A percentile compares a stretch with the other conserved stretches of the same genome.
These are phyloP conservation scores for Spodoptera exigua DNA, from an alignment of 2,888 invertebrate species.

Conservation along the genomic window DNA sequence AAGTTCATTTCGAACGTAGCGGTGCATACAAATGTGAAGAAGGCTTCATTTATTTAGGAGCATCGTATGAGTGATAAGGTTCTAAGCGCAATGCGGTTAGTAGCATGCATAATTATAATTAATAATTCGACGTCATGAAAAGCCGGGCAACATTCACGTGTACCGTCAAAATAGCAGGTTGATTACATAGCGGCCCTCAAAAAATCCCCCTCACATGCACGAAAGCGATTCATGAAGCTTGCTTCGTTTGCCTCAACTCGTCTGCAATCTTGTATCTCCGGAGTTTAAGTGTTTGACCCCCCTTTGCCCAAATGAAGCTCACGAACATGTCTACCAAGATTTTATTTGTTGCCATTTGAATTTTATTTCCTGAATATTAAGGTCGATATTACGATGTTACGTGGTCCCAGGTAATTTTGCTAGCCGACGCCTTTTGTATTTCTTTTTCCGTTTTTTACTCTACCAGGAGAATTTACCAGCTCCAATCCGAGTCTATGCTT, in stretches of 20 bases:
- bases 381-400: conserved; percentile 64
- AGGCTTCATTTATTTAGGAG: conserved; percentile 6
- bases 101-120: conserved; percentile 23
- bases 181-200: conserved; percentile 70
- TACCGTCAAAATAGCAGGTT: conserved; percentile 60
- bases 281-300: conserved; percentile 86
- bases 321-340: conserved; percentile 75
- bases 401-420: conserved; percentile 65
- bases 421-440: conserved; percentile 80
- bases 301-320: conserved; percentile 85
- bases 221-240: conserved; percentile 82
- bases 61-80: neutral
- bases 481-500: conserved; percentile 79
- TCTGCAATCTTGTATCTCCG: conserved; percentile 86
- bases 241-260: conserved; percentile 85
- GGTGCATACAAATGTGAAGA: conserved; percentile 7
- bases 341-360: conserved; percentile 62
- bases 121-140: conserved; percentile 38
- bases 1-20: neutral
- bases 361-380: conserved; percentile 64
- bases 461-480: conserved; percentile 80
- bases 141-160: conserved; percentile 39
- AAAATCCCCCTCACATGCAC: conserved; percentile 76
- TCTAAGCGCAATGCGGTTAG: conserved; percentile 18
- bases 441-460: conserved; percentile 81